These are phyloP conservation scores for Chionomys nivalis DNA, from an alignment of 2,113 vertebrate species.

Conservation along the genomic window DNA sequence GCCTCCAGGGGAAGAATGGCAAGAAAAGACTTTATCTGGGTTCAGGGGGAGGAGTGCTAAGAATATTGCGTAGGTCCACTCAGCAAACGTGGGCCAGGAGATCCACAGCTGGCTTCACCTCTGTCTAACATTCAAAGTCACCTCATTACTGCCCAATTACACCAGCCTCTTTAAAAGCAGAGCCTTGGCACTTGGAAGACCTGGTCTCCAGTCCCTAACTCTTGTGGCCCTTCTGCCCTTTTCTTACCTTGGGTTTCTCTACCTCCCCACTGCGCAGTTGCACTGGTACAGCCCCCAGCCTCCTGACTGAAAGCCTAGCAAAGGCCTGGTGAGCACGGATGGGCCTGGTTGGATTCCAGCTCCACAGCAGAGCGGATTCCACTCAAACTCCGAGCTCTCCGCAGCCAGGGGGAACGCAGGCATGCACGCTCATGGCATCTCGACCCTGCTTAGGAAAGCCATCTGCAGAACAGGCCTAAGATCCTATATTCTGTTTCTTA, in stretches of 20 bases:
- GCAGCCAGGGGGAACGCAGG: rapidly evolving
- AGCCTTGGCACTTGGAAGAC: not conserved
- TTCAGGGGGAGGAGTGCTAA: rapidly evolving
- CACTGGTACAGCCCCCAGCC: not conserved
- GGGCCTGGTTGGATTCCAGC: rapidly evolving
- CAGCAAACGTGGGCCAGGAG: not conserved
- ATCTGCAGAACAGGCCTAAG: not conserved
- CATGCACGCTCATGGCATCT: not conserved
- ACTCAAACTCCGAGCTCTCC: not conserved
- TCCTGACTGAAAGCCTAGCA: no score
- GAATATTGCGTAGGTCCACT: not conserved
- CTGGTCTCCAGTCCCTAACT: not conserved
- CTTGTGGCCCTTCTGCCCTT: not conserved
- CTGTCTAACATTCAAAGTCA: not conserved
- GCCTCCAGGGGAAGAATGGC: no score
- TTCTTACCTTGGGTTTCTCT: not conserved
- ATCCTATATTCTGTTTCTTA: rapidly evolving
- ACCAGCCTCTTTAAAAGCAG: not conserved
- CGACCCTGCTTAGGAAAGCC: not conserved
- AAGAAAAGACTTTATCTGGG: no score
- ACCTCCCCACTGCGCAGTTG: not conserved
- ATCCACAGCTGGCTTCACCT: not conserved
- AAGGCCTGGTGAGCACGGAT: no score
- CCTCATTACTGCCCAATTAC: not conserved
- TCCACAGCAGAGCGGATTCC: rapidly evolving